Evolutionary conservation across 2,888 invertebrate genomes (phyloP).

Genomic region (Gortyna flavago): DNA sequence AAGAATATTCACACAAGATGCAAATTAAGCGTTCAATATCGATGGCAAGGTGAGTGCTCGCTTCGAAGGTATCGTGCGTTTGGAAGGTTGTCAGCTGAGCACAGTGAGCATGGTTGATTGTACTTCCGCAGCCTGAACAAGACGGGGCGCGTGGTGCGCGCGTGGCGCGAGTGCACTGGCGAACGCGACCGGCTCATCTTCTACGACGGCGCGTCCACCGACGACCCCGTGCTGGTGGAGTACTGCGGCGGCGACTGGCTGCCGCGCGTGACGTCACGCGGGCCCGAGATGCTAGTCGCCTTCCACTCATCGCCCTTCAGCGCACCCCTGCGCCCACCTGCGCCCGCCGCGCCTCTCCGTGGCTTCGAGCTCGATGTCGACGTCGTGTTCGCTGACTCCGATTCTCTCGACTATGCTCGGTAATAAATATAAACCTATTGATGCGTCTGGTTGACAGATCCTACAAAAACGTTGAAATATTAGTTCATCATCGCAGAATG

Average conservation of each 20-base stretch:
- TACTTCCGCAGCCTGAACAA: constrained; percentile 90
- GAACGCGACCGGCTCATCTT: constrained; percentile 96
- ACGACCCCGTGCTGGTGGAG: constrained; percentile 95
- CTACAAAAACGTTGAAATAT: background rate
- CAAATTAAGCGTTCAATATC: constrained; percentile 92
- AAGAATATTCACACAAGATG: constrained; percentile 93
- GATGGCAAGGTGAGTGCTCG: constrained; percentile 89
- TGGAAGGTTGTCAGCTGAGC: background rate
- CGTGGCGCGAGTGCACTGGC: constrained; percentile 95
- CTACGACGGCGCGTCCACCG: constrained; percentile 95
- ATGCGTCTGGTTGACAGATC: background rate
- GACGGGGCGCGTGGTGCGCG: constrained; percentile 92
- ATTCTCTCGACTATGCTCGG: constrained; percentile 95
- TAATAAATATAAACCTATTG: constrained; percentile 63
- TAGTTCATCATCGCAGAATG: background rate
- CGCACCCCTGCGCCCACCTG: constrained; percentile 92
- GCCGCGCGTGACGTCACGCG: constrained; percentile 92
- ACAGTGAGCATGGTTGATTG: background rate
- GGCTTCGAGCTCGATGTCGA: constrained; percentile 96
- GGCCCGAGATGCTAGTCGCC: constrained; percentile 96
- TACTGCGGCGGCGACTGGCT: constrained; percentile 97
- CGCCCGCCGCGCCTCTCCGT: constrained; percentile 92
- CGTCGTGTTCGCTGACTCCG: constrained; percentile 96
- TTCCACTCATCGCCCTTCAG: constrained; percentile 96
- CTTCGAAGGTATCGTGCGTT: background rate